Conservation (phyloP, 1,140 invertebrate species). For the Drosophila varians region DNA sequence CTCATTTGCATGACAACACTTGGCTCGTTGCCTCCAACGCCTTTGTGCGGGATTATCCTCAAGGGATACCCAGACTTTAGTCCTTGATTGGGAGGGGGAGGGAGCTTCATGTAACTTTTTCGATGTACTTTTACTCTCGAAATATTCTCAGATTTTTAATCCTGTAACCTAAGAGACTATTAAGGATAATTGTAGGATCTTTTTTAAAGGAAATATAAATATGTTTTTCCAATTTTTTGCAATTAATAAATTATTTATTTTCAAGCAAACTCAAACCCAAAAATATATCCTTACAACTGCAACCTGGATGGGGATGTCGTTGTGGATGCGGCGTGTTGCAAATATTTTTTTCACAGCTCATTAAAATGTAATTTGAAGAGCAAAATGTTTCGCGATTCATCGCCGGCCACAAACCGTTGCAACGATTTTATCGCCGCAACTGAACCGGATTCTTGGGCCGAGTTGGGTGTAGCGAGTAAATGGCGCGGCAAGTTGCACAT, state of each 20-base stretch:
- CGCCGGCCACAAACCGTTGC: conserved; percentile 70
- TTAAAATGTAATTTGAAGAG: conserved; percentile 80
- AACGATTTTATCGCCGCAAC: conserved; percentile 59
- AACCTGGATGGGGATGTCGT: too few relatives aligned
- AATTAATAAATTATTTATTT: not conserved
- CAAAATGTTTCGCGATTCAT: conserved; percentile 62
- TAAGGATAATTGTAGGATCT: too few relatives aligned
- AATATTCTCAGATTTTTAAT: conserved; percentile 3
- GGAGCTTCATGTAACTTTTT: too few relatives aligned
- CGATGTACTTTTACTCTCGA: too few relatives aligned
- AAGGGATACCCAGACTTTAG: too few relatives aligned
- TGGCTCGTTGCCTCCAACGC: conserved; percentile 4
- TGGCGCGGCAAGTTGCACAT: conserved; percentile 59
- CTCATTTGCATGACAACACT: conserved; percentile 62
- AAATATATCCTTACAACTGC: too few relatives aligned
- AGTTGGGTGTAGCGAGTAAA: conserved; percentile 48
- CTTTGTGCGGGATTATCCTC: conserved; percentile 20
- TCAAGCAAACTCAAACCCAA: not conserved
- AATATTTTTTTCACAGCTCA: conserved; percentile 80
- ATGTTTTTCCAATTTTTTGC: too few relatives aligned
- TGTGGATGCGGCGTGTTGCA: too few relatives aligned
- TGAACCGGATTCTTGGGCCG: conserved; percentile 16
- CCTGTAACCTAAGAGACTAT: not conserved
- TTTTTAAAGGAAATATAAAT: too few relatives aligned
- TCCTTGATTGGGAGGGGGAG: too few relatives aligned